phyloP scores from a whole-genome alignment of 2,797 vertebrate genomes.

The Pseudocheirus occidentalis region DNA sequence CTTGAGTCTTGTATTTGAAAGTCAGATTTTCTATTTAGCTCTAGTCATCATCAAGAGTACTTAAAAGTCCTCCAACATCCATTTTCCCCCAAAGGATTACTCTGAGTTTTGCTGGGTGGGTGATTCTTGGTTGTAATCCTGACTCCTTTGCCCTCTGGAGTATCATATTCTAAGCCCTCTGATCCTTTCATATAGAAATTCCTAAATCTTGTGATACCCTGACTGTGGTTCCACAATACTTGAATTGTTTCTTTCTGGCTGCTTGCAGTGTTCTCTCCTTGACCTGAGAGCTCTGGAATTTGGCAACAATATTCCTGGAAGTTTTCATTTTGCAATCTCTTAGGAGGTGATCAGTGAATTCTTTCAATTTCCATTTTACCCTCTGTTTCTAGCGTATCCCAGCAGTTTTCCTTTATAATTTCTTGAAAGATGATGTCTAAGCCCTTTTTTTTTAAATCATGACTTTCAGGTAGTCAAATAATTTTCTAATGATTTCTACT shows the following conservation, averaged over 20 bases:
- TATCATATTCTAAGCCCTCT: background rate
- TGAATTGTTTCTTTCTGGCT: background rate
- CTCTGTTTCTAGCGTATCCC: background rate
- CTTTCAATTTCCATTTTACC: background rate
- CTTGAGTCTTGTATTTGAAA: too few relatives aligned
- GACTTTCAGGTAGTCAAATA: background rate
- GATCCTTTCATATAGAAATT: too few relatives aligned
- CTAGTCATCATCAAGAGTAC: too few relatives aligned
- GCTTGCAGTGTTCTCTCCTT: background rate
- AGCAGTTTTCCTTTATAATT: background rate
- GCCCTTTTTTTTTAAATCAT: background rate
- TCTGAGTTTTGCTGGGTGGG: too few relatives aligned
- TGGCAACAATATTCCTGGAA: background rate
- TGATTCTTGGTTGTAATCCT: too few relatives aligned
- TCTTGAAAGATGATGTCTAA: background rate
- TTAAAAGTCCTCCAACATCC: too few relatives aligned
- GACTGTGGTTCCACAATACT: background rate
- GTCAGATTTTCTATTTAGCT: too few relatives aligned
- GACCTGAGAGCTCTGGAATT: background rate
- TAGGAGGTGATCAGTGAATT: background rate
- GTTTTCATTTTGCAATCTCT: background rate
- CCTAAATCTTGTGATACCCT: background rate
- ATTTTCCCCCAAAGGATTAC: too few relatives aligned
- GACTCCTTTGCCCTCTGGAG: too few relatives aligned
- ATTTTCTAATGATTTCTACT: background rate